These are phyloP conservation scores for Lytechinus pictus DNA, from an alignment of 35 echinoderm and acorn worm genomes.

Conservation along the genomic window DNA sequence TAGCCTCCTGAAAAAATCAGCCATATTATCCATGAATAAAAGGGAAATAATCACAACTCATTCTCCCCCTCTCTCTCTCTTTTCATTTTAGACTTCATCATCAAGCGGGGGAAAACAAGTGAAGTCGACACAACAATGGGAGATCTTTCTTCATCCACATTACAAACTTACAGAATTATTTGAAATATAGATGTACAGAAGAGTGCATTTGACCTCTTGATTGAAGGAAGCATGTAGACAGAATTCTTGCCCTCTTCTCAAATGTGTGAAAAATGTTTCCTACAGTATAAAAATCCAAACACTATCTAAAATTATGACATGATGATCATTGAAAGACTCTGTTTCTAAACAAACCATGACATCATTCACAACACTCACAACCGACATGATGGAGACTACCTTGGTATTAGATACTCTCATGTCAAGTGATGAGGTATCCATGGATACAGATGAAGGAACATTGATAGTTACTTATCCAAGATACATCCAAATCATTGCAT, in stretches of 20 bases:
- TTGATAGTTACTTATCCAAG: neutral
- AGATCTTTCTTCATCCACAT: neutral
- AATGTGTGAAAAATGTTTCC: neutral
- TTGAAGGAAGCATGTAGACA: neutral
- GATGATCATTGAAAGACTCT: too few relatives aligned
- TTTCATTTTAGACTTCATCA: neutral
- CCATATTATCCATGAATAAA: too few relatives aligned
- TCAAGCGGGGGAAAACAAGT: too few relatives aligned
- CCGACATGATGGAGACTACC: neutral
- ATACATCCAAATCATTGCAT: constrained; percentile 29
- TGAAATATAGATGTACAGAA: neutral
- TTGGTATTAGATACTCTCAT: neutral
- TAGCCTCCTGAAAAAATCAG: too few relatives aligned
- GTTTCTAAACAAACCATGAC: neutral
- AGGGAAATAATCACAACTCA: too few relatives aligned
- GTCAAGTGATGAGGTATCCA: neutral
- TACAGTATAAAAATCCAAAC: neutral
- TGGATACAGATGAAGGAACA: neutral
- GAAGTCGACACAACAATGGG: neutral
- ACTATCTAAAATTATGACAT: too few relatives aligned
- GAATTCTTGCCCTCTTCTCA: neutral
- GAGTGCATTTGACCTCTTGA: neutral
- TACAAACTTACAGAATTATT: neutral
- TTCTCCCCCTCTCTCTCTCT: neutral
- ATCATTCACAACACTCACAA: neutral